Evolutionary conservation across 2,888 invertebrate genomes (phyloP), one percentile per base, ranked within the genome.

Genomic region (Subacronicta megacephala): DNA sequence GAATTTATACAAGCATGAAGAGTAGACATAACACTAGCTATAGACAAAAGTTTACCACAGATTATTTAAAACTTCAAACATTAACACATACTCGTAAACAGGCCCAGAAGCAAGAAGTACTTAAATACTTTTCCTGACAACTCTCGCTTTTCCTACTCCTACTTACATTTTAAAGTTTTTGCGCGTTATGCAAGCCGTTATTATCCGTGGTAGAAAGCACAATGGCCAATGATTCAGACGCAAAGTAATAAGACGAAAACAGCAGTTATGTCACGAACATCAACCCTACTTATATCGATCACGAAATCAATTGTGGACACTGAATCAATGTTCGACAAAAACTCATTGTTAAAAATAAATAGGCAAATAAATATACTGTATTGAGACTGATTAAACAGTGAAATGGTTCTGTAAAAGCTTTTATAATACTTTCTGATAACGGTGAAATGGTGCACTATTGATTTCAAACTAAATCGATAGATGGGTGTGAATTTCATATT

Each of bases 121-220:
- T n/a, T n/a, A n/a, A n/a, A 60, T 46, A 58, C 55, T 70, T 70
- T 63, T 61, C 20, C 44, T 44, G 58, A 43, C 51, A 56, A 46
- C 63, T 70, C 47, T 64, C 57, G 57, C 51, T 62, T 59, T 62
- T 63, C 53, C 55, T 61, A 43, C 36, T 44, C 7, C 38, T 35
- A 55, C 31, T 17, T 45, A 15, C 3, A 44, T 52, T 58, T 55
- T 49, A 42, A 20, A 59, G 33, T 73, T 67, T 60, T 63, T 45
- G 51, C 62, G 43, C 52, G 52, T 58, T 62, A 62, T 65, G 72
- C 70, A 82, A 82, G 62, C 62, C 61, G 51, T 51, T 61, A 70
- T 73, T 67, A 62, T 62, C 26, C 58, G 64, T 66, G 58, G 70
- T 81, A 79, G 82, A 84, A 82, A 84, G 81, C 75, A 77, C 70